Evolutionary conservation across 1,140 invertebrate genomes (phyloP).

Genomic region (Drosophila sucinea): DNA sequence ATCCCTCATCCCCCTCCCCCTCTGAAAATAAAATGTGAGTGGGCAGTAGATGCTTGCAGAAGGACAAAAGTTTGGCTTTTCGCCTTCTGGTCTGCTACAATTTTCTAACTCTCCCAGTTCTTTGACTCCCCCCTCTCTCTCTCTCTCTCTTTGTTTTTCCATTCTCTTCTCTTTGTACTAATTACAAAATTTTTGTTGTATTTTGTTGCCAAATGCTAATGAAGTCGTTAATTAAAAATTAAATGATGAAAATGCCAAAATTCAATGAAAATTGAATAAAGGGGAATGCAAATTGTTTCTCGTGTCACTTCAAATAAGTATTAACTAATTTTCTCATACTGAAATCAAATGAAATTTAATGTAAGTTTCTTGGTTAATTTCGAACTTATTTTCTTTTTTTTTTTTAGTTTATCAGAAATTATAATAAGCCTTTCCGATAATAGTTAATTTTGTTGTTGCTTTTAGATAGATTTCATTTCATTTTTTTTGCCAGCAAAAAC

Average conservation of each 20-base stretch:
- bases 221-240: conserved; percentile 33
- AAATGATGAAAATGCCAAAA: conserved; percentile 19
- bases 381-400: no score
- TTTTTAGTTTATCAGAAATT: no score
- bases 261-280: conserved; percentile 12
- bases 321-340: not conserved
- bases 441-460: no score
- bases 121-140: conserved; percentile 26
- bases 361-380: no score
- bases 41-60: not conserved
- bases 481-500: no score
- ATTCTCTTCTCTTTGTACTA: conserved; percentile 35
- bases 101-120: conserved; percentile 39
- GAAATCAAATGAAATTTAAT: not conserved
- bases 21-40: not conserved
- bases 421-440: no score
- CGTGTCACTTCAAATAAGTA: conserved; percentile 1
- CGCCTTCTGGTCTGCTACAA: conserved; percentile 26
- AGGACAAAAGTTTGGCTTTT: conserved; percentile 42
- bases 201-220: conserved; percentile 33
- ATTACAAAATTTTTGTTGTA: conserved; percentile 51
- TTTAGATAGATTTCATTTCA: no score
- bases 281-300: conserved; percentile 3
- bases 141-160: conserved; percentile 18
- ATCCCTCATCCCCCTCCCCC: not conserved